A percentile compares a stretch with the other conserved stretches of the same genome.
These are phyloP conservation scores for Dicycla oo DNA, from an alignment of 2,888 invertebrate species.

Conservation along the genomic window DNA sequence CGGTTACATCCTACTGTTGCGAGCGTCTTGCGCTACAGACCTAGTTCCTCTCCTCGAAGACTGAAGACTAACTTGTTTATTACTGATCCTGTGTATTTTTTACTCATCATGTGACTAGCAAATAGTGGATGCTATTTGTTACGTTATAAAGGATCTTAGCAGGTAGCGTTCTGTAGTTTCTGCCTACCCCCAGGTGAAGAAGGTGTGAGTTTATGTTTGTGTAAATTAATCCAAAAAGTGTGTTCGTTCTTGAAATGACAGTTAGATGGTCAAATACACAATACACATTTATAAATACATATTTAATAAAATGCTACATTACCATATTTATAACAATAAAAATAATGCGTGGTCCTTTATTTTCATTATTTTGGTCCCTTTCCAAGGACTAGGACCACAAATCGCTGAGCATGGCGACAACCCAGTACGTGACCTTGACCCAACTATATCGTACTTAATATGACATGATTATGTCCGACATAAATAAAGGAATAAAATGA, in stretches of 20 bases:
- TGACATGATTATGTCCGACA: slow-evolving; percentile 4
- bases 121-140: no score
- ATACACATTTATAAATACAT: neutral
- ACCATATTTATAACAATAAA: neutral
- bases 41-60: no score
- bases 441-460: neutral
- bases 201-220: no score
- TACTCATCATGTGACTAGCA: no score
- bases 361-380: slow-evolving; percentile 5
- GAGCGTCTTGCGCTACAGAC: no score
- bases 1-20: no score
- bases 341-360: neutral
- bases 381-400: neutral
- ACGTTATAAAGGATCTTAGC: no score
- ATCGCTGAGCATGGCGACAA: neutral
- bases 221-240: no score
- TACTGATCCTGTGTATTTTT: no score
- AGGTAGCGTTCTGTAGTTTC: no score
- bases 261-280: neutral
- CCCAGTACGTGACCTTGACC: slow-evolving; percentile 10
- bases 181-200: no score
- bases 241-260: neutral
- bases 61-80: no score
- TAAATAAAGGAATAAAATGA: slow-evolving; percentile 2
- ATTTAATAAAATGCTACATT: neutral